A percentile compares a stretch with the other conserved stretches of the same genome.
Evolutionary conservation across 2,113 vertebrate genomes (phyloP).

Genomic region (Sialia sialis): DNA sequence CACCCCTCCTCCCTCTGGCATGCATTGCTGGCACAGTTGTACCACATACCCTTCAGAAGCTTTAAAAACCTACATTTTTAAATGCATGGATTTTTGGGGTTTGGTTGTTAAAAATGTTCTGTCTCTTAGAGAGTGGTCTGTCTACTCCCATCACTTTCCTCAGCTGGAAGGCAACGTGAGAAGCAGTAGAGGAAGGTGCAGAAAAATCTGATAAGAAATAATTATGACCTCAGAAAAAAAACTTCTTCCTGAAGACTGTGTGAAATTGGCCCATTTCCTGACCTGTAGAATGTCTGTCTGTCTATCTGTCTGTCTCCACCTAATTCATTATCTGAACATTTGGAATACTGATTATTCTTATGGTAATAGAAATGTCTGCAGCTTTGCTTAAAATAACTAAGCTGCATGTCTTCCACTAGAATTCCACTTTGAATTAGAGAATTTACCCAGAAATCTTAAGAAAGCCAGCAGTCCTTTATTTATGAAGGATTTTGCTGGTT

Average conservation of each 20-base stretch:
- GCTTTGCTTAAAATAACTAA: not conserved
- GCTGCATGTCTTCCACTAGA: not conserved
- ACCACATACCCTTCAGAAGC: not conserved
- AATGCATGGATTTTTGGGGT: accelerated
- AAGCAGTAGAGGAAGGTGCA: not conserved
- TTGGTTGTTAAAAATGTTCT: not conserved
- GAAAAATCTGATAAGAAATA: constrained; percentile 14
- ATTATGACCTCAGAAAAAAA: not conserved
- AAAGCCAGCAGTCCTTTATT: not conserved
- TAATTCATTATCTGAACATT: not conserved
- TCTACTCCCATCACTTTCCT: not conserved
- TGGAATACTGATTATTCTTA: not conserved
- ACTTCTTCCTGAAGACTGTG: not conserved
- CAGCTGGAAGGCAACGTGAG: not conserved
- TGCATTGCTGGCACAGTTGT: not conserved
- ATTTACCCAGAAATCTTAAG: not conserved
- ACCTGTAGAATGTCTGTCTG: not conserved
- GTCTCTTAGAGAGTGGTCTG: not conserved
- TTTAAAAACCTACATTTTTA: not conserved
- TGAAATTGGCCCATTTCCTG: not conserved
- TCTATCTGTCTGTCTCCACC: not conserved
- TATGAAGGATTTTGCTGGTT: not conserved
- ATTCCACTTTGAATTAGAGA: not conserved
- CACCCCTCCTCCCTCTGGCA: not conserved
- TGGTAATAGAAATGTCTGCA: not conserved